Base-by-base conservation (phyloP, 2,888 invertebrate genomes). In the Bedellia somnulentella region DNA sequence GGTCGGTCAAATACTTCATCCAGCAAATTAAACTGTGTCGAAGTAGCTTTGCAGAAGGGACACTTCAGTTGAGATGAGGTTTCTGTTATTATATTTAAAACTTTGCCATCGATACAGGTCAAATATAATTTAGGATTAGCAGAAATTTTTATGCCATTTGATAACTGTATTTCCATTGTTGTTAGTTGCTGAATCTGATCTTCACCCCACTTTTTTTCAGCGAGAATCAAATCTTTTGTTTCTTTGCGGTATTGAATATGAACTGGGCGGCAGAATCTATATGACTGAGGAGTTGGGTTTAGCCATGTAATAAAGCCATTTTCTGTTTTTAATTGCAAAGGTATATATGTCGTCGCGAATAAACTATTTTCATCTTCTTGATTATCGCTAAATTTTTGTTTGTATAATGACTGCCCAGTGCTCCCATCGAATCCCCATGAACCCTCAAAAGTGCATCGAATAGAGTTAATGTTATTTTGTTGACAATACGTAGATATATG, bases 161-260 rank as follows among this genome's bases (percentile, higher is more conserved):
- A 24, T 8, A 12, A 11, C 10, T 10, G 10, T 3, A 10, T 24
- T 10, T 10, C 12, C 11, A 10, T 24, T 6, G 11, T 10, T 6
- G n/a, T 24, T 12, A 24, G 10, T 6, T 10, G 10, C 12, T 11
- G 10, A 10, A 24, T 24, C 12, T 24, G 24, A 6, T 26, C 13
- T 10, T 26, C 15, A n/a, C 10, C 10, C n/a, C n/a, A n/a, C 10
- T 24, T 6, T 24, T 24, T 24, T 24, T 24, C 11, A 6, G 10
- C 9, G 6, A 24, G 24, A 10, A 24, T 24, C 10, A 24, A 12
- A 6, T 10, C 10, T 11, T 6, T 9, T 6, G 10, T 24, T 11
- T 24, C 24, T 24, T 24, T 24, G 6, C 10, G 10, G 24, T 24
- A 24, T 24, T 24, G 11, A 24, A 24, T 24, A 10, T 24, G 24